A percentile compares a stretch with the other conserved stretches of the same genome.
These are phyloP conservation scores for Ispidina lecontei DNA, from an alignment of 2,797 vertebrate genomes.

Conservation along the genomic window DNA sequence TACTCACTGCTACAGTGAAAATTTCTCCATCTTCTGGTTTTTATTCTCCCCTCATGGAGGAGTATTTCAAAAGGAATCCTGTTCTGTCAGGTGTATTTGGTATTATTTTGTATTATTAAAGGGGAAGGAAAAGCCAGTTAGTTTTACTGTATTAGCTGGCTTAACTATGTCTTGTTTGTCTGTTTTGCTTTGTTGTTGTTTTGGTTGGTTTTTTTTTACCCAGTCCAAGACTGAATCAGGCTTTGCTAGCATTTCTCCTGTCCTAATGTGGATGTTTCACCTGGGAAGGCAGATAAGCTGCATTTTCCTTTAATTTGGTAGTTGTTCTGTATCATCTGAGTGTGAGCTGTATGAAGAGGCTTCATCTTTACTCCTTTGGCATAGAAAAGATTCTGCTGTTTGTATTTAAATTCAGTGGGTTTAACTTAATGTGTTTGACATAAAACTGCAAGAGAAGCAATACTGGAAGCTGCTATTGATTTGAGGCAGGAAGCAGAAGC, in stretches of 20 bases:
- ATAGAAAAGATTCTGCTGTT: neutral
- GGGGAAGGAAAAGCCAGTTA: neutral
- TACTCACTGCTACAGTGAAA: neutral
- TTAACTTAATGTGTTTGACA: neutral
- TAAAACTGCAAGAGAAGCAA: neutral
- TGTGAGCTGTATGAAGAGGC: neutral
- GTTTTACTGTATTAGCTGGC: neutral
- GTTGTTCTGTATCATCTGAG: neutral
- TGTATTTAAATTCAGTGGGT: accelerated
- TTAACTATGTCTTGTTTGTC: neutral
- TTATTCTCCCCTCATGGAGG: neutral
- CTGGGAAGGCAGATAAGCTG: neutral
- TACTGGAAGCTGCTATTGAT: neutral
- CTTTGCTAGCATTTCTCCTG: neutral
- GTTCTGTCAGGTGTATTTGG: neutral
- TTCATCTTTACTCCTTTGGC: neutral
- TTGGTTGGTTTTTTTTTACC: neutral
- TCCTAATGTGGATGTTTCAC: neutral
- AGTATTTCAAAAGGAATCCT: neutral
- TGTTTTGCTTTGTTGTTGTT: no score
- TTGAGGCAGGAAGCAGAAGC: neutral
- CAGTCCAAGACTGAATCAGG: neutral
- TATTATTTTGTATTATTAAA: neutral
- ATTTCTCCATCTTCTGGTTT: neutral
- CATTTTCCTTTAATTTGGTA: neutral